Percentiles rank a stretch among this genome's conserved stretches.
Conservation (phyloP, 2,797 vertebrate genomes). For the Astyanax mexicanus region DNA sequence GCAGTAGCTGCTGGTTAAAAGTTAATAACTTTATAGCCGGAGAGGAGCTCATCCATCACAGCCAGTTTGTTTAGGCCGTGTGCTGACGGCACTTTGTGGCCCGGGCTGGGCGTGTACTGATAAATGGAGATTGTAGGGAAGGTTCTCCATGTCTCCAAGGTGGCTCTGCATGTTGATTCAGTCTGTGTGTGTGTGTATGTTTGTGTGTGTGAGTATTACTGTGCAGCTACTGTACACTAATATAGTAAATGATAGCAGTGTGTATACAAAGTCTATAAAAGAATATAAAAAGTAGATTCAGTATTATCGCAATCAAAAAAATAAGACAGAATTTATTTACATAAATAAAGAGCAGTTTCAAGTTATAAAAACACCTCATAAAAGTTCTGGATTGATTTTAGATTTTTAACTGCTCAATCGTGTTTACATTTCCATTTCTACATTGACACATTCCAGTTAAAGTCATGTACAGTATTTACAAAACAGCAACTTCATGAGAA, state of each 20-base stretch:
- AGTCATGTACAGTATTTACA: too few relatives aligned
- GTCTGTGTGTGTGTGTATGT: conserved; percentile 42
- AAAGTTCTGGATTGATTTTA: too few relatives aligned
- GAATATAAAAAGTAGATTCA: background rate
- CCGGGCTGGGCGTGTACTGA: conserved; percentile 80
- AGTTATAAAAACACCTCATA: too few relatives aligned
- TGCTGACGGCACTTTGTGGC: conserved; percentile 80
- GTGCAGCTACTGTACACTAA: conserved; percentile 29
- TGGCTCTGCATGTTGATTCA: conserved; percentile 54
- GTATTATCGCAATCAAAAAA: too few relatives aligned
- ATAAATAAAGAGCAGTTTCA: too few relatives aligned
- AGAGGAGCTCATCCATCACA: conserved; percentile 88
- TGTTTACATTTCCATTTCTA: too few relatives aligned
- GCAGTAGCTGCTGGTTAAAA: conserved; percentile 87
- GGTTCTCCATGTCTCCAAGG: conserved; percentile 42
- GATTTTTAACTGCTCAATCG: too few relatives aligned
- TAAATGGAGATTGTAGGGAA: conserved; percentile 80
- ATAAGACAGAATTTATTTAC: too few relatives aligned
- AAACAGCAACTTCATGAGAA: too few relatives aligned
- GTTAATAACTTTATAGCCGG: conserved; percentile 90
- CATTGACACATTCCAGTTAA: too few relatives aligned
- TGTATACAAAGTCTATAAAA: too few relatives aligned
- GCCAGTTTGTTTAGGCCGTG: conserved; percentile 89
- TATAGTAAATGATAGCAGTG: background rate
- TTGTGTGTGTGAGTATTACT: conserved; percentile 27